Conservation (phyloP, 1,140 invertebrate genomes). For the Saxidomus purpurata region DNA sequence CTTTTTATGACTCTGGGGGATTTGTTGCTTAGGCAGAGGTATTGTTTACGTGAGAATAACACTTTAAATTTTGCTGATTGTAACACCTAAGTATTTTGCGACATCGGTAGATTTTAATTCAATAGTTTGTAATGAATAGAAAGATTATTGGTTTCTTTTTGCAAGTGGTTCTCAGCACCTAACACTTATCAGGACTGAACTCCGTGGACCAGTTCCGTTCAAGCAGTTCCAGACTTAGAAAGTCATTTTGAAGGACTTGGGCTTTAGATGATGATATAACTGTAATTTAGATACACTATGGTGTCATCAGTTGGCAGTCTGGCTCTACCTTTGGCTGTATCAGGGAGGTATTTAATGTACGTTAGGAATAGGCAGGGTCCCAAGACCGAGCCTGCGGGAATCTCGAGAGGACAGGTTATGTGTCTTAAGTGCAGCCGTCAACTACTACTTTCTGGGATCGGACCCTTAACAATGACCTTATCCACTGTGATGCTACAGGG, state of each 20-base stretch:
- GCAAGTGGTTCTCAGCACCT: slow-evolving; percentile 16
- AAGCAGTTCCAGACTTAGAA: background rate
- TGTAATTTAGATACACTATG: background rate
- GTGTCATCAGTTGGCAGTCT: slow-evolving; percentile 39
- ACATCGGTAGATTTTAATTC: slow-evolving; percentile 11
- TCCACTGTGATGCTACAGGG: too few species aligned
- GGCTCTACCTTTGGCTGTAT: slow-evolving; percentile 1
- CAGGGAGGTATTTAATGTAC: slow-evolving; percentile 8
- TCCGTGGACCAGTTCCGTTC: slow-evolving; percentile 40
- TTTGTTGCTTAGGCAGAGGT: slow-evolving; percentile 10
- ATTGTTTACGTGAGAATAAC: slow-evolving; percentile 14
- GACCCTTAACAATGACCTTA: background rate
- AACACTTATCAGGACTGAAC: slow-evolving; percentile 49
- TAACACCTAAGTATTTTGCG: slow-evolving; percentile 45
- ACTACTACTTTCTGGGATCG: background rate
- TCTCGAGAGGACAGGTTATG: background rate
- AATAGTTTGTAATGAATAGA: slow-evolving; percentile 14
- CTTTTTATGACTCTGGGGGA: slow-evolving; percentile 16
- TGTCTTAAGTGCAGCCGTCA: background rate
- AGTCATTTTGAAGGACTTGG: background rate
- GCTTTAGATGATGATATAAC: background rate
- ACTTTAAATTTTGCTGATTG: slow-evolving; percentile 17
- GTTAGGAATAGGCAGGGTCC: too few species aligned
- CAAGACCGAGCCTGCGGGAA: background rate
- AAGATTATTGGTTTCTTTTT: background rate